Percentiles rank a stretch among this genome's conserved stretches.
These are phyloP conservation scores for Lepidocyrtoides sp. DNA, from an alignment of 2,888 invertebrate genomes.

Conservation along the genomic window DNA sequence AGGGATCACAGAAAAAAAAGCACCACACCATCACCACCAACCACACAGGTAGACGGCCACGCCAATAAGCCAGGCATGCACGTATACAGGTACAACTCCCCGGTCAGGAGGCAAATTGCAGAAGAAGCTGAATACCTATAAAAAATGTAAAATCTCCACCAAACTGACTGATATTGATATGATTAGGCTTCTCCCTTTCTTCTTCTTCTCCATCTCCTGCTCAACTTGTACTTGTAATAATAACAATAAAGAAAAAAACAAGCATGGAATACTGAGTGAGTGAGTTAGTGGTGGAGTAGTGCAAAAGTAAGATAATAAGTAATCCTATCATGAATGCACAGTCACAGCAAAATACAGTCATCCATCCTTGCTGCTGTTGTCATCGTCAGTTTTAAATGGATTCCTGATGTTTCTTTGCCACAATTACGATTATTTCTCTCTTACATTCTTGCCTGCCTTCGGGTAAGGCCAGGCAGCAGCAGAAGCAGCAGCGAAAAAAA, in stretches of 20 bases:
- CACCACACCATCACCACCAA: too few species aligned
- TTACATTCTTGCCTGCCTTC: constrained; percentile 3
- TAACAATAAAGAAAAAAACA: too few species aligned
- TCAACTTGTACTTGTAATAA: neutral
- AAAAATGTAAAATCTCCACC: neutral
- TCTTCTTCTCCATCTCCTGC: neutral
- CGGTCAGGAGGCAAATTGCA: neutral
- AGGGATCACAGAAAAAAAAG: too few species aligned
- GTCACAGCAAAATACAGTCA: neutral
- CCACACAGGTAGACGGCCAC: neutral
- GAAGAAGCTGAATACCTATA: too few species aligned
- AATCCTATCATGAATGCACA: neutral
- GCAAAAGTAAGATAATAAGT: neutral
- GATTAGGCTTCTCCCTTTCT: constrained; percentile 16
- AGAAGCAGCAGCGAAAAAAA: neutral
- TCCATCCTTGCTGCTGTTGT: neutral
- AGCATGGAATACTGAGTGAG: too few species aligned
- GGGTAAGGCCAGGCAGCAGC: neutral
- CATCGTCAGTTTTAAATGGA: constrained; percentile 48
- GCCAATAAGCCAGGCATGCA: neutral
- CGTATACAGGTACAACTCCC: neutral
- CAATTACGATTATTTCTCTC: constrained; percentile 32
- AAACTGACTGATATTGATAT: constrained; percentile 39
- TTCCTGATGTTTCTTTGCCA: constrained; percentile 35
- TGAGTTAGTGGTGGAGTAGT: neutral